Conservation (phyloP, 2,113 vertebrate genomes). For the Hiodon tergisus region DNA sequence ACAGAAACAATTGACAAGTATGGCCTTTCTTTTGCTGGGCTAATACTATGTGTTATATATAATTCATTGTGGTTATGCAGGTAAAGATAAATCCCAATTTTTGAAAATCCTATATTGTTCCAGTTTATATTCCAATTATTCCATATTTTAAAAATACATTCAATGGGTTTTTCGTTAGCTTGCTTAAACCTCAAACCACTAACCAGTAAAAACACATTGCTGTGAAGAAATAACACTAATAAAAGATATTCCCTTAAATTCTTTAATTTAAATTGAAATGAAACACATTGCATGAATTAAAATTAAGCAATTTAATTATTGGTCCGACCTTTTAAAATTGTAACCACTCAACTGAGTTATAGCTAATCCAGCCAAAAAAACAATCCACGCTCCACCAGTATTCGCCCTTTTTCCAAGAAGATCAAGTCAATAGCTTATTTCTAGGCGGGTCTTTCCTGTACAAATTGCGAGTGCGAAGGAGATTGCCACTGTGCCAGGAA, state of each 20-base stretch:
- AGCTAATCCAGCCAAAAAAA: not conserved
- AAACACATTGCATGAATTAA: not conserved
- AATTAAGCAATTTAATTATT: not conserved
- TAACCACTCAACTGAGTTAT: not conserved
- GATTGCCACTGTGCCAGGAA: not conserved
- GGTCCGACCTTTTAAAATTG: not conserved
- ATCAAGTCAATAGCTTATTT: conserved; percentile 1
- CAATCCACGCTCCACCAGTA: not conserved
- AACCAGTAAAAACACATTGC: no score
- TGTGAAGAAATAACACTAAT: no score
- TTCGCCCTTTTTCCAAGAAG: not conserved
- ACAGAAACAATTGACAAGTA: not conserved
- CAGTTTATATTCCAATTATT: not conserved
- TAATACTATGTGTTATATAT: not conserved
- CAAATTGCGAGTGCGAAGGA: not conserved
- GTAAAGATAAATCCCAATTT: no score
- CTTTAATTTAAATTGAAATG: not conserved
- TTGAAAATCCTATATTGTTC: no score
- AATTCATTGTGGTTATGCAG: no score
- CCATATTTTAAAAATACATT: not conserved
- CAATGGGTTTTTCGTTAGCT: not conserved
- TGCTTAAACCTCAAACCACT: no score
- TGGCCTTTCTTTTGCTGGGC: no score
- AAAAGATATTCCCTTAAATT: no score
- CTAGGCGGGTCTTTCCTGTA: conserved; percentile 8